phyloP scores from a whole-genome alignment of 2,888 invertebrate species.

The Azorinus chamasolen region DNA sequence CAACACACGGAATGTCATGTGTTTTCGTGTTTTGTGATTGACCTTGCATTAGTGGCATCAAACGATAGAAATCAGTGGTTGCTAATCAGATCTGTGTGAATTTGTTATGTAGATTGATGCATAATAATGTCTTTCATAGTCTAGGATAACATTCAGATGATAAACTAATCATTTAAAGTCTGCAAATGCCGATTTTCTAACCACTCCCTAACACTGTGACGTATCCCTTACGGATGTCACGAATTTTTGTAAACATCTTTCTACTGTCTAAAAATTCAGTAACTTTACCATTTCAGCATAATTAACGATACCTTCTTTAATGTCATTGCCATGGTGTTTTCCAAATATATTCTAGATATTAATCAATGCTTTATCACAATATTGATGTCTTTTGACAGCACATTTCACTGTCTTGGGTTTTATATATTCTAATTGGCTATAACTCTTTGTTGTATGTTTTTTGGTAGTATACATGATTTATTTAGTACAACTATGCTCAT shows the following conservation, averaged over 20 bases:
- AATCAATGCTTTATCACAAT: background rate
- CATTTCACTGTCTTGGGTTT: too few species aligned
- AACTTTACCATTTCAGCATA: too few species aligned
- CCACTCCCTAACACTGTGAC: slow-evolving; percentile 11
- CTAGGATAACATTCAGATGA: background rate
- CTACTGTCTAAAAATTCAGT: too few species aligned
- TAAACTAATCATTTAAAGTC: background rate
- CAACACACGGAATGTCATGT: slow-evolving; percentile 41
- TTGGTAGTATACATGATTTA: too few species aligned
- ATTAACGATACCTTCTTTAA: too few species aligned
- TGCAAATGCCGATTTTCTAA: background rate
- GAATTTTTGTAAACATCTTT: too few species aligned
- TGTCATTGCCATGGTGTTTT: too few species aligned
- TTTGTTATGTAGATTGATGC: background rate
- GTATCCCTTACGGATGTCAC: too few species aligned
- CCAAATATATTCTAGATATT: too few species aligned
- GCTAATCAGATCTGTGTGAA: background rate
- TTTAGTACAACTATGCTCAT: too few species aligned
- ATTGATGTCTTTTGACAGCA: background rate
- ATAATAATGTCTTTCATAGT: background rate
- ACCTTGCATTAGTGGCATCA: slow-evolving; percentile 1
- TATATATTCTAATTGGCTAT: too few species aligned
- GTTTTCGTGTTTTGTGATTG: slow-evolving; percentile 15
- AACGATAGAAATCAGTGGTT: background rate
- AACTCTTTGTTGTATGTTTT: too few species aligned